Evolutionary conservation across 2,113 vertebrate species (phyloP), one percentile per base, ranked within the genome.

Genomic region (Procavia capensis): DNA sequence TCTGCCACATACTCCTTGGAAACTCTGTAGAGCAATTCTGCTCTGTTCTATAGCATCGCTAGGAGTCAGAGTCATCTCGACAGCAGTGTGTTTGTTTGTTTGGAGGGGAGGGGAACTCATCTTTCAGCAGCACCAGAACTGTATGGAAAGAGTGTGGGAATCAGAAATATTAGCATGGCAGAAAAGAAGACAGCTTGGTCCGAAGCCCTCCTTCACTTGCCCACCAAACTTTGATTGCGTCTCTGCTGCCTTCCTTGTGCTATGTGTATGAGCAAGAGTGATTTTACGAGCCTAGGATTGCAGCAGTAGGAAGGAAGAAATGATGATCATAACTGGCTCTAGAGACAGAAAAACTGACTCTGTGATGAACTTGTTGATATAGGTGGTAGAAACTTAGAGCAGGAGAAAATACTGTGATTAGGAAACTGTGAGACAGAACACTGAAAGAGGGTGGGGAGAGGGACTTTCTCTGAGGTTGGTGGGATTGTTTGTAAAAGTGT

Each of bases 121-220:
- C 93, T 90, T 54, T 85, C 17, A 80, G 68, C n/a, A 70, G n/a
- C 9, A 45, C 9, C 31, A 25, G 50, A 72, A 87, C 16, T 72
- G 76, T 34, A 89, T 87, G 66, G 43, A 41, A 87, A 39, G 66
- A 91, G 11, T 11, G 34, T 43, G 78, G 19, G 36, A 31, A 8
- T 78, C 24, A 80, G 41, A 75, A 59, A 10, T 22, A 61, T 47
- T 50, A 88, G 72, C 20, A 64, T 47, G 64, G 59, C 72, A 63
- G n/a, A 85, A 50, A 70, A 72, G 70, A 72, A 95, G 95, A 70
- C 61, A 82, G 25, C 57, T n/a, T n/a, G n/a, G n/a, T n/a, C n/a
- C n/a, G n/a, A n/a, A n/a, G 24, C 63, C 66, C 34, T 8, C 8
- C 74, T 86, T 88, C 68, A 7, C 2, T 25, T 36, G 72, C 1